These are phyloP conservation scores for Phoxinus dragarum DNA, from an alignment of 2,797 vertebrate genomes.

Conservation along the genomic window DNA sequence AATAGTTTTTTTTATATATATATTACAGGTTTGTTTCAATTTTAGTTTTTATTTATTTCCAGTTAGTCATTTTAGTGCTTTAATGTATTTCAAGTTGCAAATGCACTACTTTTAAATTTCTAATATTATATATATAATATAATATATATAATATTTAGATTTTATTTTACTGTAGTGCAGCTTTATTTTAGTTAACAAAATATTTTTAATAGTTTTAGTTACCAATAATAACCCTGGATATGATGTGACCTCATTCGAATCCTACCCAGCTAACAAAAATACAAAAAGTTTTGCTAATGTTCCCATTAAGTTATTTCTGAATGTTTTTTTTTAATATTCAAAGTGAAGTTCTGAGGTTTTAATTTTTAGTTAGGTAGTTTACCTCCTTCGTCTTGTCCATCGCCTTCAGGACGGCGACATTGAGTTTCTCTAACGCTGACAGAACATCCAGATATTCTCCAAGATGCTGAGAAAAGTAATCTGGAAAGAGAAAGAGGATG, in stretches of 20 bases:
- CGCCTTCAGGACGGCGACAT: conserved; percentile 89
- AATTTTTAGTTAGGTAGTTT: background rate
- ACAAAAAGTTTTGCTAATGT: background rate
- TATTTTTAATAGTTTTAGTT: background rate
- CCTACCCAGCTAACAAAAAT: background rate
- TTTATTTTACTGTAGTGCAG: background rate
- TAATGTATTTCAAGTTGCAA: background rate
- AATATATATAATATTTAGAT: background rate
- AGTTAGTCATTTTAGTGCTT: background rate
- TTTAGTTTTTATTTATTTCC: background rate
- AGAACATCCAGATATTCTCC: conserved; percentile 92
- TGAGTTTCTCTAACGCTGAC: conserved; percentile 91
- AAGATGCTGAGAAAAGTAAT: conserved; percentile 93
- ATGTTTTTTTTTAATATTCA: background rate
- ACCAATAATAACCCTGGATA: background rate
- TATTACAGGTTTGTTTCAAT: background rate
- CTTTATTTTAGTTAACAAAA: background rate
- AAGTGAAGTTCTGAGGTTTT: background rate
- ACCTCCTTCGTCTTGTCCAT: conserved; percentile 99
- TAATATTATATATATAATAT: no score
- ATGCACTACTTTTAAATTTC: no score
- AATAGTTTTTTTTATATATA: background rate
- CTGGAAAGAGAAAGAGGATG: conserved; percentile 69
- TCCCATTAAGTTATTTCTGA: background rate
- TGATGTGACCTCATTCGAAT: background rate